Conservation (phyloP, 2,888 invertebrate species). For the Exephanes ischioxanthus region DNA sequence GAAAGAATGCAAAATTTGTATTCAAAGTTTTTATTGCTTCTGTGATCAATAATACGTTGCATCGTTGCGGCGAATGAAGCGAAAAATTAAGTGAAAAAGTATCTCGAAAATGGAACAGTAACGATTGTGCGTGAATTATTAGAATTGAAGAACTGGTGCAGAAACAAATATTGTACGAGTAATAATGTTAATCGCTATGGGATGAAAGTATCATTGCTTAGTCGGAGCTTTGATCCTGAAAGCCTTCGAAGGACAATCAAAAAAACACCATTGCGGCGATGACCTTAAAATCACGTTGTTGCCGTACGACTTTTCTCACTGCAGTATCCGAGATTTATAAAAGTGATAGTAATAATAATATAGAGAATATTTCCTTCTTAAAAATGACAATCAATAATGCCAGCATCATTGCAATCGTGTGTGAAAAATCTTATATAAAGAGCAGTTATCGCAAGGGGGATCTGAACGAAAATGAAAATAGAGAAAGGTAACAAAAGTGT, state of each 20-base stretch:
- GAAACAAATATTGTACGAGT: not conserved
- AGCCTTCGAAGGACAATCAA: slow-evolving; percentile 2
- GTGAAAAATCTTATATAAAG: not conserved
- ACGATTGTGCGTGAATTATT: not conserved
- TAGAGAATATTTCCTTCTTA: slow-evolving; percentile 42
- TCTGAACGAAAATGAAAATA: not conserved
- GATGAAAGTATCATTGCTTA: slow-evolving; percentile 10
- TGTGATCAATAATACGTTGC: slow-evolving; percentile 29
- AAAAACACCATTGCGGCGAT: not conserved
- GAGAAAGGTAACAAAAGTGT: not conserved
- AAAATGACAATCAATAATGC: slow-evolving; percentile 48
- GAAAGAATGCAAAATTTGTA: not conserved
- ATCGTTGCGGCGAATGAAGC: slow-evolving; percentile 46
- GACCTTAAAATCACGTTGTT: not conserved
- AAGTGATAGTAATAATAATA: slow-evolving; percentile 5
- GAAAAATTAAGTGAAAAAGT: slow-evolving; percentile 4
- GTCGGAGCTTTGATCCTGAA: not conserved
- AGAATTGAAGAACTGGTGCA: not conserved
- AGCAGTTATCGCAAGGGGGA: not conserved
- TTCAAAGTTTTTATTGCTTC: not conserved
- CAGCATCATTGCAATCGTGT: slow-evolving; percentile 24
- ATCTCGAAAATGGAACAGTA: not conserved
- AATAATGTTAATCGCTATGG: not conserved
- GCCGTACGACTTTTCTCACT: not conserved
- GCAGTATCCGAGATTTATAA: slow-evolving; percentile 2